Base-by-base conservation (phyloP, 1,140 invertebrate species). In the Drosophila pseudoobscura region DNA sequence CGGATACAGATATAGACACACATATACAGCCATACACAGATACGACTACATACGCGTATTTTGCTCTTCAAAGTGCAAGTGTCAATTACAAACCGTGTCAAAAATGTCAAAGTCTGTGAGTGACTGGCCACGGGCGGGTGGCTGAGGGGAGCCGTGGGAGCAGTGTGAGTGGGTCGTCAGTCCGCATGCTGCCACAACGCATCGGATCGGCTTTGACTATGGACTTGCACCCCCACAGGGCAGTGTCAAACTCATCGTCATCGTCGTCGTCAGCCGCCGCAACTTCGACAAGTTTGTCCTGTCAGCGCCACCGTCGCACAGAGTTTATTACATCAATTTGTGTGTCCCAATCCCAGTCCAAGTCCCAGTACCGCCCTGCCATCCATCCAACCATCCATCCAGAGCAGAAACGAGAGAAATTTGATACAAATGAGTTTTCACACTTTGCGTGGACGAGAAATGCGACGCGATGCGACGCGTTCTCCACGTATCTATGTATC, bases 51-150 rank as follows among this genome's bases (percentile, higher is more conserved):
- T 50, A 64, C 46, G 29, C 58, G 46, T 59, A 57, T 60, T 59
- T 53, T 49, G 59, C 63, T 78, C 66, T 58, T 74, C 71, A 82
- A 83, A 90, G 88, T 90, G 88, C 79, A 80, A 83, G 88, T 90
- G 87, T 90, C 88, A 90, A 90, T 90, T 90, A 88, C 88, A 88
- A 83, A 84, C 65, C 78, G 72, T 90, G 88, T 90, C 88, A 90
- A 90, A 90, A 90, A 78, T 88, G 88, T 90, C 88, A 90, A 88
- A 76, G 74, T 78, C 78, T 61, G 71, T 78, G 88, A 83, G 83
- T 89, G 83, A 88, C 79, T 88, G 75, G 49, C 56, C 49, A 68
- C 58, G 57, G 41, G 46, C 45, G 78, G 39, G 22, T 22, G 31
- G 31, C 45, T 11, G 59, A 53, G 58, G 54, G 24, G 46, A 57